A percentile compares a stretch with the other conserved stretches of the same genome.
These are phyloP conservation scores for Himalopsyche phryganea DNA, from an alignment of 1,140 invertebrate genomes.

Conservation along the genomic window DNA sequence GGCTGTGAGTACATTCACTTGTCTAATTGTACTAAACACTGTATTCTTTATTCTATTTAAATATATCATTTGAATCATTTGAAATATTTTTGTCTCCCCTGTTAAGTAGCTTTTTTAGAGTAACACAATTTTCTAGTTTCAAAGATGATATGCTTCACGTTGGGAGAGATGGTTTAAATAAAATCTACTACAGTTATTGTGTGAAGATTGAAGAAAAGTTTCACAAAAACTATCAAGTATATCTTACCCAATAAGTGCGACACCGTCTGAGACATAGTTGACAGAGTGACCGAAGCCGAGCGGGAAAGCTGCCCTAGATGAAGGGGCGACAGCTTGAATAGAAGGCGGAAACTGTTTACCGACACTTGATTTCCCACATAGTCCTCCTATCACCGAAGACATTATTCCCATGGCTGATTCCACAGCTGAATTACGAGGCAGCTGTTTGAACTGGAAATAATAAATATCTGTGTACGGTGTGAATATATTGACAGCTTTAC, in stretches of 20 bases:
- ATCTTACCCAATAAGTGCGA: slow-evolving; percentile 76
- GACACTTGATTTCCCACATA: slow-evolving; percentile 40
- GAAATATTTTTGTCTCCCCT: no score
- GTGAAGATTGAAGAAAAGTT: neutral
- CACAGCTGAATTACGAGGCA: slow-evolving; percentile 57
- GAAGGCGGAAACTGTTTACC: slow-evolving; percentile 75
- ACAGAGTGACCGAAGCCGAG: slow-evolving; percentile 86
- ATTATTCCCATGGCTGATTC: slow-evolving; percentile 56
- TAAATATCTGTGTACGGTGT: no score
- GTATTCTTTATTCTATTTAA: no score
- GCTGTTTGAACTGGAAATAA: slow-evolving; percentile 63
- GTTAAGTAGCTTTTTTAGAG: no score
- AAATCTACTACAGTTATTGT: neutral
- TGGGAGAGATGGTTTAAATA: neutral
- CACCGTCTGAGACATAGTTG: slow-evolving; percentile 71
- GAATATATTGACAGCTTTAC: no score
- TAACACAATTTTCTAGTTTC: no score
- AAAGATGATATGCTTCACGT: no score
- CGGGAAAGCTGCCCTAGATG: slow-evolving; percentile 84
- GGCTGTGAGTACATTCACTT: no score
- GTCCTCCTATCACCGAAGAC: slow-evolving; percentile 47
- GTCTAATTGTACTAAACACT: no score
- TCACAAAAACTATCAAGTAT: neutral
- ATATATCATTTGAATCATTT: no score
- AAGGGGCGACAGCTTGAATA: slow-evolving; percentile 59